Evolutionary conservation across 2,888 invertebrate species (phyloP).

Genomic region (Acronicta leporina): DNA sequence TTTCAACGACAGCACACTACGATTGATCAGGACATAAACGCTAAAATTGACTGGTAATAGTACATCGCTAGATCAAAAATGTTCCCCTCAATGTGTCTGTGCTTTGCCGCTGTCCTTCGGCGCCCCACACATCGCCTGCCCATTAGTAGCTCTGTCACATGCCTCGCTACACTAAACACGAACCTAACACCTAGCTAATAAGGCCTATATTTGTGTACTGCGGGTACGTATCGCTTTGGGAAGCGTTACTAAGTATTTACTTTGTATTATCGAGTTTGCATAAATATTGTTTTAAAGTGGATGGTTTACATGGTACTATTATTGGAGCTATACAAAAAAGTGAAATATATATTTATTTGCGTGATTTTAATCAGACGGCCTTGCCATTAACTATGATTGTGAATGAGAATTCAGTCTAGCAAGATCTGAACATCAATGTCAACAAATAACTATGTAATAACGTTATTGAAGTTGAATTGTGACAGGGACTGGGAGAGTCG

Average conservation of each 20-base stretch:
- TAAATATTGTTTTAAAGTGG: conserved; percentile 18
- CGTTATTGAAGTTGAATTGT: too few species aligned
- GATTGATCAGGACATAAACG: neutral
- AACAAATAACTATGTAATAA: too few species aligned
- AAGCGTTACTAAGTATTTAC: conserved; percentile 48
- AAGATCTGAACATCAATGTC: too few species aligned
- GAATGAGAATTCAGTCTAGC: too few species aligned
- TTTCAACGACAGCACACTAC: neutral
- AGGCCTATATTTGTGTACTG: conserved; percentile 62
- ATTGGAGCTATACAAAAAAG: neutral
- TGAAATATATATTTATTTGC: too few species aligned
- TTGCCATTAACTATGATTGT: too few species aligned
- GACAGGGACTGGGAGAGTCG: too few species aligned
- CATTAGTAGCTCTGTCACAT: conserved; percentile 83
- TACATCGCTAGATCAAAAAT: conserved; percentile 8
- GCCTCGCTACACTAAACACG: conserved; percentile 86
- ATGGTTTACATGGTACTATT: conserved; percentile 33
- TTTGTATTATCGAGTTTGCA: conserved; percentile 15
- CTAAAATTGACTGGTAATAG: conserved; percentile 2
- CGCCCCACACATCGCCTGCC: conserved; percentile 84
- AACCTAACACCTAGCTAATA: conserved; percentile 79
- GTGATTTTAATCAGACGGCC: too few species aligned
- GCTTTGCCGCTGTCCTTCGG: conserved; percentile 84
- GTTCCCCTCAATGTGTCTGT: conserved; percentile 63
- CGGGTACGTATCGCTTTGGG: conserved; percentile 63